Conservation (phyloP, 2,888 invertebrate genomes). For the Amphipoea oculea region DNA sequence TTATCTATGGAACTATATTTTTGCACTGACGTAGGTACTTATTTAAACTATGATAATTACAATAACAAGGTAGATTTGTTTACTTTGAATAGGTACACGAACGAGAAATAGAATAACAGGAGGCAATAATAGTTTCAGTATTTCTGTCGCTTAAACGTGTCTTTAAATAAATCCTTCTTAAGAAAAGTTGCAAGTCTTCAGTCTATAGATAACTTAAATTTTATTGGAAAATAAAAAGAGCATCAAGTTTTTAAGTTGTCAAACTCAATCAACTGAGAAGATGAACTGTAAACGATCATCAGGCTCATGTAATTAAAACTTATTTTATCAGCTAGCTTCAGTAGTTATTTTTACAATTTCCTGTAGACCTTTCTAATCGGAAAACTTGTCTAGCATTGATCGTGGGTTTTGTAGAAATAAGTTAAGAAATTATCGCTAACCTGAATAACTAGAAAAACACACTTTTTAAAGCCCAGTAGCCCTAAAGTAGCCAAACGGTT, state of each 20-base stretch:
- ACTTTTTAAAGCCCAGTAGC: too few species aligned
- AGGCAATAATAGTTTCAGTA: not conserved
- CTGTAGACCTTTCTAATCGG: slow-evolving; percentile 1
- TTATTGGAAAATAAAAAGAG: not conserved
- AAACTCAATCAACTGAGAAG: not conserved
- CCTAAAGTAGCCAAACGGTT: too few species aligned
- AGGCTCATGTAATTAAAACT: slow-evolving; percentile 12
- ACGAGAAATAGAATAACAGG: not conserved
- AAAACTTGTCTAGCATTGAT: slow-evolving; percentile 1
- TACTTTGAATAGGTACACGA: slow-evolving; percentile 11
- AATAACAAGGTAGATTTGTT: slow-evolving; percentile 2
- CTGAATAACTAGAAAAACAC: not conserved
- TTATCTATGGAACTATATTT: not conserved
- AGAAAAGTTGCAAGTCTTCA: not conserved
- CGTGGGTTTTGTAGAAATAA: not conserved
- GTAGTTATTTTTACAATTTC: slow-evolving; percentile 31
- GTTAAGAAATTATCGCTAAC: not conserved
- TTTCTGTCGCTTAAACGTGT: not conserved
- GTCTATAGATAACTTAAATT: not conserved
- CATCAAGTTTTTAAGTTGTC: not conserved
- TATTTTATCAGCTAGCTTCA: not conserved
- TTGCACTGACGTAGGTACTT: not conserved
- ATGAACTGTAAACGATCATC: not conserved
- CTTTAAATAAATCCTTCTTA: not conserved
- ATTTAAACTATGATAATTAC: slow-evolving; percentile 21